Evolutionary conservation across 2,797 vertebrate species (phyloP).

Genomic region (Hemibagrus guttatus): DNA sequence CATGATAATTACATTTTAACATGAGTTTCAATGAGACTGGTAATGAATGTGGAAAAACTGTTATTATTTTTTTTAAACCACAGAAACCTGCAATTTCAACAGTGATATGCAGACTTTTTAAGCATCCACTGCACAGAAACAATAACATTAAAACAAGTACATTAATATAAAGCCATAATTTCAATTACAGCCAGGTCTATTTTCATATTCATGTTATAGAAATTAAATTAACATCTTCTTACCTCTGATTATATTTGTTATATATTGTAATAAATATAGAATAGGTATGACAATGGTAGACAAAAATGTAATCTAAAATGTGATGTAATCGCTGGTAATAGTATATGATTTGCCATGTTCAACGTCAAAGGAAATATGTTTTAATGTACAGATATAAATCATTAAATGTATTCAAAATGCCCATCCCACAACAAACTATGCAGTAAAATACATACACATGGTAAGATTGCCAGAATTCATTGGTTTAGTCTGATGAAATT

Average conservation of each 20-base stretch:
- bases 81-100: no score
- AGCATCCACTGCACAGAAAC: no score
- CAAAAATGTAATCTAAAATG: not conserved
- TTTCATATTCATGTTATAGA: not conserved
- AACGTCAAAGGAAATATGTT: not conserved
- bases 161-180: no score
- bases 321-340: not conserved
- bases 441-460: not conserved
- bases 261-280: not conserved
- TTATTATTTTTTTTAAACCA: no score
- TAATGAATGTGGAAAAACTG: no score
- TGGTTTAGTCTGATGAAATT: conserved; percentile 10
- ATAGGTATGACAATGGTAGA: not conserved
- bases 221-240: not conserved
- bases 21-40: no score
- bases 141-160: no score
- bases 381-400: not conserved
- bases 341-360: not conserved
- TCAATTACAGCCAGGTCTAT: not conserved
- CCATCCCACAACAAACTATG: not conserved
- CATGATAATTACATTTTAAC: no score
- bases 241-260: not conserved
- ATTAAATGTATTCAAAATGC: not conserved
- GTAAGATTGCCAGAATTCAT: not conserved
- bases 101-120: no score